Base-by-base conservation (phyloP, 2,797 vertebrate species). In the Emydoidea blandingii region DNA sequence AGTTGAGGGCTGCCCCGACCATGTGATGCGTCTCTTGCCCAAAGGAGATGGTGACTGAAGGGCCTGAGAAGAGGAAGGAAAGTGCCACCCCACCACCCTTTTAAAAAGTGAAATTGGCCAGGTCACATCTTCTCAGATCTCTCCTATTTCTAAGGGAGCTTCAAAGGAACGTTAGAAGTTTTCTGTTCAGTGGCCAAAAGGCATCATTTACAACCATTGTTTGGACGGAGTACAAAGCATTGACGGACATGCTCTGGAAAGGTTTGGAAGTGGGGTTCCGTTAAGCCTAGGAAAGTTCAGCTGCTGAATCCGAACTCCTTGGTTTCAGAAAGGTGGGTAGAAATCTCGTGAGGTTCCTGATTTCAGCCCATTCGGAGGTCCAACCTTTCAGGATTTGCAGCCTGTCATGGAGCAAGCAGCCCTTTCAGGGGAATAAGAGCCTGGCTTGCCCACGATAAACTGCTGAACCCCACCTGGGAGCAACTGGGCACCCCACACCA, bases 341-440 rank as follows among this genome's bases (percentile, higher is more conserved):
- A 49, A 14, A 34, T 27, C 85, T 62, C 12, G 0, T 0, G 1
- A 2, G 41, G 65, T 27, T 68, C 78, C 7, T 0, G 5, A 0
- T 27, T 47, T 62, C 90, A 14, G 52, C 49, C 65, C n/a, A 2
- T 47, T 0, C 5, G 12, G 56, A 23, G 5, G 27, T 37, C 16
- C 37, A 29, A 31, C 27, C 12, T 37, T 5, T 6, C 8, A 4
- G 41, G 14, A 31, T 79, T 47, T 27, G 54, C 10, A 31, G 37
- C 27, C 27, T n/a, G 31, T 62, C 59, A 62, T 15, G 15, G 59
- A 15, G 59, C 57, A 27, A 57, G 27, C 56, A 57, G 56, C 27
- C 5, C 56, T 57, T 57, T 12, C 12, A 57, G 11, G 56, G 56
- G 56, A 57, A 11, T 11, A 29, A 59, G 5, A 29, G 27, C 57